These are phyloP conservation scores for Saccostrea echinata DNA, from an alignment of 1,140 invertebrate species.

Conservation along the genomic window DNA sequence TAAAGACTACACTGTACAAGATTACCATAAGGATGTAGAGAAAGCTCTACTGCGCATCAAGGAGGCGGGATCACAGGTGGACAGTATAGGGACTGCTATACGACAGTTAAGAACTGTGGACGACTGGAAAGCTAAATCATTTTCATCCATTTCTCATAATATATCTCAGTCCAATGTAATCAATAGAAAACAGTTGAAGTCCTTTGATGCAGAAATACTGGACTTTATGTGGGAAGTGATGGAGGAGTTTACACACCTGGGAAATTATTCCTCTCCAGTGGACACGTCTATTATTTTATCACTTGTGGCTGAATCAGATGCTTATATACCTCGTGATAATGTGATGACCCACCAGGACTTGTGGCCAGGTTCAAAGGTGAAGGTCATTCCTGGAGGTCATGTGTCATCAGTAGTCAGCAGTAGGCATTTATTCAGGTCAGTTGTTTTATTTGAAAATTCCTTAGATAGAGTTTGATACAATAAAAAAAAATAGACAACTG, in stretches of 20 bases:
- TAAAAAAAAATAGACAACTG: too few species aligned
- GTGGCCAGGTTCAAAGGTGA: conserved; percentile 94
- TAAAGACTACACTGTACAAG: not conserved
- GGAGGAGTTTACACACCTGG: conserved; percentile 98
- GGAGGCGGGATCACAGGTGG: not conserved
- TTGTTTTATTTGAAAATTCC: not conserved
- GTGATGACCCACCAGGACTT: conserved; percentile 90
- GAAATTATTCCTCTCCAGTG: conserved; percentile 91
- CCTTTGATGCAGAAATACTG: conserved; percentile 75
- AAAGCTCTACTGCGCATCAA: not conserved
- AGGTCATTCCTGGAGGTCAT: conserved; percentile 92
- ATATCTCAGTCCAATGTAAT: not conserved
- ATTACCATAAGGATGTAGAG: conserved; percentile 6
- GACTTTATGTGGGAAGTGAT: conserved; percentile 98
- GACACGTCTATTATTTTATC: conserved; percentile 84
- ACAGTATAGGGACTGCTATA: conserved; percentile 15
- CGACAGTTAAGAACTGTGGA: not conserved
- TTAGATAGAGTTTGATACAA: not conserved
- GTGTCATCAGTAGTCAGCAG: conserved; percentile 93
- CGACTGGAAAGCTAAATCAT: conserved; percentile 28
- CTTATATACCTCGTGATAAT: conserved; percentile 93
- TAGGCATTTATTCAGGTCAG: conserved; percentile 91
- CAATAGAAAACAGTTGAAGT: not conserved
- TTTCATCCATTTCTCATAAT: not conserved
- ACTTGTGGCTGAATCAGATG: conserved; percentile 86